phyloP scores from a whole-genome alignment of 2,113 vertebrate species.

The Cavia porcellus region DNA sequence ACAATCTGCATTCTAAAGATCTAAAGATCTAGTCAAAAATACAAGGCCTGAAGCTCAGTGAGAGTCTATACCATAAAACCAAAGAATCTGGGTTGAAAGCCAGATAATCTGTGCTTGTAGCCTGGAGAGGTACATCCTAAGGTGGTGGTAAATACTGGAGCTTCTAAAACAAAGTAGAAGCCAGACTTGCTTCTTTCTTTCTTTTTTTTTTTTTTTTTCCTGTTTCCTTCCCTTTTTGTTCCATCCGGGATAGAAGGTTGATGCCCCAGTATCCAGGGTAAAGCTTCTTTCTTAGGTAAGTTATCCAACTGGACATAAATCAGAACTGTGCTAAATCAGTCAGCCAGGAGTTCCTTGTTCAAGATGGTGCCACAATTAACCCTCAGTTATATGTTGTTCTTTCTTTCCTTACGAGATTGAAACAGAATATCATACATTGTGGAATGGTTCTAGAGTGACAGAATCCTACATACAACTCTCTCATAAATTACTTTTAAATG shows the following conservation, averaged over 20 bases:
- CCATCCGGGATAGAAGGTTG: not conserved
- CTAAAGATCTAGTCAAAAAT: not conserved
- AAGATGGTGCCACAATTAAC: not conserved
- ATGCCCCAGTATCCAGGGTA: not conserved
- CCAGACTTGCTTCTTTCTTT: not conserved
- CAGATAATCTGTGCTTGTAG: not conserved
- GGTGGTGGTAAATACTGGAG: not conserved
- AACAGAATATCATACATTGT: not conserved
- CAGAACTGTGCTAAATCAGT: not conserved
- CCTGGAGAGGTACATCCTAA: not conserved
- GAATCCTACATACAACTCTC: not conserved
- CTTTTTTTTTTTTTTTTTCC: not conserved
- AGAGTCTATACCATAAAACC: not conserved
- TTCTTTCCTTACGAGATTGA: not conserved
- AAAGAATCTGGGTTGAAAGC: not conserved
- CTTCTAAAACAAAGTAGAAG: not conserved
- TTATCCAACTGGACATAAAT: not conserved
- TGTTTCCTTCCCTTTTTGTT: not conserved
- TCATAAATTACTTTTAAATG: not conserved
- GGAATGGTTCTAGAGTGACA: not conserved
- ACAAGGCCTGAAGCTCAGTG: not conserved
- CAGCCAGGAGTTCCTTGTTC: not conserved
- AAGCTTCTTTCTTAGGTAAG: not conserved
- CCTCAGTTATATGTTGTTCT: not conserved
- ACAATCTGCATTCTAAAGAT: not conserved